Evolutionary conservation across 2,797 vertebrate species (phyloP), one percentile per base, ranked within the genome.

Genomic region (Garrulus glandarius): DNA sequence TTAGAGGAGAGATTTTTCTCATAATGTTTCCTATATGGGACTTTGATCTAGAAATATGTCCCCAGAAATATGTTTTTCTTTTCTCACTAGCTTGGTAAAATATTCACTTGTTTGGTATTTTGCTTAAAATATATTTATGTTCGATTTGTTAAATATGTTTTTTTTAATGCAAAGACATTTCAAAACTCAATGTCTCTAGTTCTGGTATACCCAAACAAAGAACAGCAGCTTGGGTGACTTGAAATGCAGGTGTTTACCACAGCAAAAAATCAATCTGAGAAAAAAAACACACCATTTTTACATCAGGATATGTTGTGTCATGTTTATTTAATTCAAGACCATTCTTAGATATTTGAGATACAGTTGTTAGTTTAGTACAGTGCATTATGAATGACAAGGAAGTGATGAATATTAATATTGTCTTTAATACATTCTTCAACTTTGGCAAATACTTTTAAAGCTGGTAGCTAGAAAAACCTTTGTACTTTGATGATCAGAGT

Each of bases 391-490:
- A 71, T 60, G 6, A 70, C 26, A 84, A 57, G n/a, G 43, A 93
- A 68, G 8, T 57, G 0, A 60, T 44, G 11, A 91, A 63, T 93
- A 91, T 75, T 84, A 84, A 55, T 81, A 23, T 43, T 47, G 5
- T 46, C 11, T 53, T 68, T 91, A 56, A 55, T 26, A 74, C 18
- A 46, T 89, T 29, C 5, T 89, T 22, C 27, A 52, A 19, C 52
- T 84, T 89, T 77, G 24, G 15, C 22, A 92, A 87, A 47, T 50
- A 82, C 37, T 3, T 89, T 91, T 57, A 89, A 91, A 74, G 10
- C 22, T 84, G 32, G 13, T 46, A 79, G 61, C 11, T 84, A 53
- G 68, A 78, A 84, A 6, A 8, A 41, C 15, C 20, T 65, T 79
- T 70, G 24, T 61, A 15, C 53, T 67, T 74, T 74, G 47, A 71